Conservation (phyloP, 2,113 vertebrate species). For the Triplophysa rosa region DNA sequence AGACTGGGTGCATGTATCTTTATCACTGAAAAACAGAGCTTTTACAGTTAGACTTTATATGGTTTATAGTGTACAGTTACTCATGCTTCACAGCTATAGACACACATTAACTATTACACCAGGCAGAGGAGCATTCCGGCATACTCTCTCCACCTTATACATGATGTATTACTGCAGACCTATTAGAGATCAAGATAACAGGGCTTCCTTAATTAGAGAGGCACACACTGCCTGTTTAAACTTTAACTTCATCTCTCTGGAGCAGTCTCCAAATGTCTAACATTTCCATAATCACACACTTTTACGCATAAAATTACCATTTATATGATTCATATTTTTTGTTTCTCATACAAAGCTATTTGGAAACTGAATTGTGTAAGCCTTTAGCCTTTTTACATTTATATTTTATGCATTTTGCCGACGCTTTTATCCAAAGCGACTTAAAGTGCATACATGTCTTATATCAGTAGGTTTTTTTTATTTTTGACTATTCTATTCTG, state of each 20-base stretch:
- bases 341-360: neutral
- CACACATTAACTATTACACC: slow-evolving; percentile 75
- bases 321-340: neutral
- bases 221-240: slow-evolving; percentile 51
- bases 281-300: neutral
- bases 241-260: slow-evolving; percentile 45
- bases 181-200: slow-evolving; percentile 64
- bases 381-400: too few relatives aligned
- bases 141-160: slow-evolving; percentile 54
- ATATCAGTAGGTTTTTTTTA: too few relatives aligned
- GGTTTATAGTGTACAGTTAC: slow-evolving; percentile 46
- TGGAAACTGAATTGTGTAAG: too few relatives aligned
- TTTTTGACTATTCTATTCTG: too few relatives aligned
- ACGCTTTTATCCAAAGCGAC: too few relatives aligned
- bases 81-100: slow-evolving; percentile 51
- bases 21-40: neutral
- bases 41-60: neutral
- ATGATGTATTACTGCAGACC: slow-evolving; percentile 61
- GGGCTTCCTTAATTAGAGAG: slow-evolving; percentile 51
- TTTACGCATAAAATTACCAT: neutral
- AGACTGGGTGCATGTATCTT: neutral
- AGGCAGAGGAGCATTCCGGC: slow-evolving; percentile 51
- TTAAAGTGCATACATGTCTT: too few relatives aligned
- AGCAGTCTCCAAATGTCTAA: slow-evolving; percentile 22
- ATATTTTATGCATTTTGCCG: too few relatives aligned